phyloP scores from a whole-genome alignment of 2,113 vertebrate genomes.

The Pitta sordida region DNA sequence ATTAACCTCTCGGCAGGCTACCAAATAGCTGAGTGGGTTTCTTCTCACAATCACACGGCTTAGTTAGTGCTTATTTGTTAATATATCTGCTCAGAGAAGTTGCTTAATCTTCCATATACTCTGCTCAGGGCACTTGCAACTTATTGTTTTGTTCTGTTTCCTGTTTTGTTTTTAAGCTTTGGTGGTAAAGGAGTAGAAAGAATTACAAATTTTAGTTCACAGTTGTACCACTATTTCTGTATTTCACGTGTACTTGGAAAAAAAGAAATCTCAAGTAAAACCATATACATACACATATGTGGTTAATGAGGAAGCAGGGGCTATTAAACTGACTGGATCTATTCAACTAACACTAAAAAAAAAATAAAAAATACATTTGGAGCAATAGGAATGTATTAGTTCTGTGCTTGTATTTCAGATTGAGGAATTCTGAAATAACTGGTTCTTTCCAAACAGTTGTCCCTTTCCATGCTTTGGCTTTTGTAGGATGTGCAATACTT shows the following conservation, averaged over 20 bases:
- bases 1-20: constrained; percentile 76
- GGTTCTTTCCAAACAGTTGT: constrained; percentile 62
- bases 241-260: constrained; percentile 37
- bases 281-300: constrained; percentile 16
- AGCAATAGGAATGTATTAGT: constrained; percentile 77
- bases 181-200: constrained; percentile 69
- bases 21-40: constrained; percentile 69
- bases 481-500: constrained; percentile 76
- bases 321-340: constrained; percentile 69
- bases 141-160: constrained; percentile 70
- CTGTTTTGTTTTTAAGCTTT: constrained; percentile 67
- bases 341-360: constrained; percentile 74
- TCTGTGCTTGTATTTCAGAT: constrained; percentile 72
- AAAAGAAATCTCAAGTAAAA: constrained; percentile 44
- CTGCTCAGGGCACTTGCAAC: constrained; percentile 84
- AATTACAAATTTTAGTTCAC: constrained; percentile 54
- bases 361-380: constrained; percentile 39
- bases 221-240: constrained; percentile 62
- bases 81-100: constrained; percentile 77
- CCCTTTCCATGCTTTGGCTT: constrained; percentile 64
- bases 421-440: constrained; percentile 66
- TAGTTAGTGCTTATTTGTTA: constrained; percentile 70
- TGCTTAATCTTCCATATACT: constrained; percentile 83
- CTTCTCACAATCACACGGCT: constrained; percentile 64
- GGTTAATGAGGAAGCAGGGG: constrained; percentile 62